These are phyloP conservation scores for Rousettus leschenaultii DNA, from an alignment of 2,113 vertebrate species.

Conservation along the genomic window DNA sequence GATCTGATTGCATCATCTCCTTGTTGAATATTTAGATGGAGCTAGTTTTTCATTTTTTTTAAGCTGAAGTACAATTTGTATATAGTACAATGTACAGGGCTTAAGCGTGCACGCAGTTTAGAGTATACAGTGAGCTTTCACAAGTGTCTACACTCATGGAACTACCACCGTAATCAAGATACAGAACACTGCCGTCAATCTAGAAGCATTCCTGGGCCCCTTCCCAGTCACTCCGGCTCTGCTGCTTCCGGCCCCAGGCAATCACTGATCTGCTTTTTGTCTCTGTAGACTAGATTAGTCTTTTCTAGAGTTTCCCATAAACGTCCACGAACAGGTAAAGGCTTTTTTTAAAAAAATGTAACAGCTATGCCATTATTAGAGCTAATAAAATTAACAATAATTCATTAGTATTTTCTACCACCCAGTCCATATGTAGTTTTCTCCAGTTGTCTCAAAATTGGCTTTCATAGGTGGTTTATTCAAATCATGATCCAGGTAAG, in stretches of 20 bases:
- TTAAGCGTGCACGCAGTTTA: neutral
- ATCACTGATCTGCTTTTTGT: neutral
- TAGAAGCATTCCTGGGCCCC: neutral
- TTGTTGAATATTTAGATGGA: neutral
- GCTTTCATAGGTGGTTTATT: neutral
- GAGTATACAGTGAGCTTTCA: neutral
- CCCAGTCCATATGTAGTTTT: neutral
- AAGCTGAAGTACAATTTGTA: neutral
- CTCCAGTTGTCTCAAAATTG: neutral
- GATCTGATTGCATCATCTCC: neutral
- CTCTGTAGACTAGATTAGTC: neutral
- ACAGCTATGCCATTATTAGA: neutral
- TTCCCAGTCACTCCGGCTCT: neutral
- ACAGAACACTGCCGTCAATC: neutral
- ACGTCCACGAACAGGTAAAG: neutral
- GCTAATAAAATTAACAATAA: neutral
- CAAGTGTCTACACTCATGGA: neutral
- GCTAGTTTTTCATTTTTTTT: neutral
- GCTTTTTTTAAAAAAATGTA: neutral
- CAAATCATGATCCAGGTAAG: neutral
- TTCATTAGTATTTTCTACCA: neutral
- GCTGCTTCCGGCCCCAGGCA: neutral
- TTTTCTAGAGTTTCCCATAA: neutral
- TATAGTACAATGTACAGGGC: neutral
- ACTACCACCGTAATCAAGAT: neutral